Conservation (phyloP, 37 sponge, comb jelly and placozoan species). For the Ephydatia muelleri region DNA sequence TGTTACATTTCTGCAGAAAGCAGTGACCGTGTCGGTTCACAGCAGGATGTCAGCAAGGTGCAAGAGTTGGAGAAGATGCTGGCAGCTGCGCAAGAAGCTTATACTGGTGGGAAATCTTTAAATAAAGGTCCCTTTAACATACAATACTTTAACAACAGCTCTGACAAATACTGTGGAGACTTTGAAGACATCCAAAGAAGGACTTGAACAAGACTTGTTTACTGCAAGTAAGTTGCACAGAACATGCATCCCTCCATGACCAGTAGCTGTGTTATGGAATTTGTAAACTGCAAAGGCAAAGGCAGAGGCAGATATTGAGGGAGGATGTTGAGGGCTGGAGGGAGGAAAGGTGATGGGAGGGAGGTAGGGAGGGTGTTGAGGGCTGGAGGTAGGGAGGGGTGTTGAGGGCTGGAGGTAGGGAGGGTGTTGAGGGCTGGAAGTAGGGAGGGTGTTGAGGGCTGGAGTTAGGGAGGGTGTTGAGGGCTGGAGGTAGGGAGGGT, state of each 20-base stretch:
- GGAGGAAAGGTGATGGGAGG: too few species aligned
- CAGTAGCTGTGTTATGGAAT: too few species aligned
- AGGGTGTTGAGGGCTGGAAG: background rate
- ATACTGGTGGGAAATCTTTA: background rate
- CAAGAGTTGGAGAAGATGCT: background rate
- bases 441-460: too few species aligned
- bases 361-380: too few species aligned
- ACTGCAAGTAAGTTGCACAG: conserved; percentile 1
- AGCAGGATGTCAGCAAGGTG: background rate
- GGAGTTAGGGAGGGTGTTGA: too few species aligned
- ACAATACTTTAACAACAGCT: background rate
- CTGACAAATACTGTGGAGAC: background rate
- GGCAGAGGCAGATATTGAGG: too few species aligned
- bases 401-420: too few species aligned
- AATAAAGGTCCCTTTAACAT: background rate
- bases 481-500: too few species aligned
- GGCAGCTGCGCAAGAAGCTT: background rate
- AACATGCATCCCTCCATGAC: too few species aligned
- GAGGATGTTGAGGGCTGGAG: too few species aligned
- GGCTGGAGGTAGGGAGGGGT: too few species aligned
- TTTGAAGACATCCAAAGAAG: background rate
- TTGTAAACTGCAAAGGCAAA: too few species aligned
- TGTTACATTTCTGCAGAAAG: background rate
- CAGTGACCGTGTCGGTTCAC: background rate
- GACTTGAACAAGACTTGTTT: background rate